These are phyloP conservation scores for Toxotes chatareus DNA, from an alignment of 2,113 vertebrate genomes.

Conservation along the genomic window DNA sequence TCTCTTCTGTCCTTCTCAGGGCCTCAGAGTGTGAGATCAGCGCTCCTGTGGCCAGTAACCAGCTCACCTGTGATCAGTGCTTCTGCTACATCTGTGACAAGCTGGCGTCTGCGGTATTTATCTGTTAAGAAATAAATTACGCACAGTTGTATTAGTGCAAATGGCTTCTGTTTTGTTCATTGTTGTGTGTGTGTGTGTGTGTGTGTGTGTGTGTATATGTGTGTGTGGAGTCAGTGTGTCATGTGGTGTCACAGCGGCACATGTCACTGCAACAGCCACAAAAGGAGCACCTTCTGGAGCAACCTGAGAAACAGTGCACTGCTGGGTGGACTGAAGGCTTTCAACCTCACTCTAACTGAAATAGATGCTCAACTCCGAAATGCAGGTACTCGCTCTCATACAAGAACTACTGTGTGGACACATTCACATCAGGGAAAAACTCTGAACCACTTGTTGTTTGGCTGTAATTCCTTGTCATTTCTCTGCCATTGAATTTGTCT, in stretches of 20 bases:
- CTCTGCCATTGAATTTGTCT: background rate
- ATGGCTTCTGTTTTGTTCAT: background rate
- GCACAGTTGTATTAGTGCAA: background rate
- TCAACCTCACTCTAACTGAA: conserved; percentile 85
- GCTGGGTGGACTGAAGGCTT: conserved; percentile 81
- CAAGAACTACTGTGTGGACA: too few species aligned
- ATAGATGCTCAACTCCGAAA: conserved; percentile 83
- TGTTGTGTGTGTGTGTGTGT: conserved; percentile 10
- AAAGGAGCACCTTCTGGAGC: conserved; percentile 88
- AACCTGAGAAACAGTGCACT: conserved; percentile 66
- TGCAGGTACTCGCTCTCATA: conserved; percentile 76
- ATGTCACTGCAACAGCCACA: conserved; percentile 91
- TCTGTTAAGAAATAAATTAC: too few species aligned
- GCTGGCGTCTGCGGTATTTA: conserved; percentile 81
- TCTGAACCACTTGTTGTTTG: background rate
- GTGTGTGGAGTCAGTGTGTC: conserved; percentile 78
- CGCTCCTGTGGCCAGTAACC: conserved; percentile 78
- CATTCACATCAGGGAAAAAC: background rate
- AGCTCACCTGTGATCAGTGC: conserved; percentile 85
- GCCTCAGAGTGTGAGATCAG: conserved; percentile 69
- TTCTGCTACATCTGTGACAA: conserved; percentile 92
- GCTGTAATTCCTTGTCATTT: background rate
- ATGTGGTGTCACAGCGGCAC: conserved; percentile 76
- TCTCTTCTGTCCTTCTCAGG: conserved; percentile 68
- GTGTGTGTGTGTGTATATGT: background rate